Percentiles rank a stretch among this genome's conserved stretches.
Evolutionary conservation across 2,113 vertebrate species (phyloP).

Genomic region (Microcebus ravelobensis): DNA sequence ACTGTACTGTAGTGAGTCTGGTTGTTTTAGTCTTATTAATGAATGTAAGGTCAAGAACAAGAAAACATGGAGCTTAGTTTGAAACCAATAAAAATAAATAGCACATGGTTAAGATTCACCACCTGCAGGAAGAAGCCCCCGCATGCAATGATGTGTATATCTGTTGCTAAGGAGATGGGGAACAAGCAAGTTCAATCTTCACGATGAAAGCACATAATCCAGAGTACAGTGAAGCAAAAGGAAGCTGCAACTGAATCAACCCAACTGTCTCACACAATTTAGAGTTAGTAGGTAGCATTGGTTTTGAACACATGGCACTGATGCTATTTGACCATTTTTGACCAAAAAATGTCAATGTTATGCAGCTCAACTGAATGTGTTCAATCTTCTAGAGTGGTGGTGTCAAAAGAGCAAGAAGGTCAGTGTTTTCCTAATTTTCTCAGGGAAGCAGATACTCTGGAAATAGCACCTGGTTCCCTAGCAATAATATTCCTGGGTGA

Average conservation of each 20-base stretch:
- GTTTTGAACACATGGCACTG: background rate
- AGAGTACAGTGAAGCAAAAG: background rate
- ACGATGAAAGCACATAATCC: background rate
- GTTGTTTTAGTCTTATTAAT: background rate
- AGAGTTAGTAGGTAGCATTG: background rate
- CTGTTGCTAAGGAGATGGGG: background rate
- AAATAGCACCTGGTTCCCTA: background rate
- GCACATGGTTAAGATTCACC: background rate
- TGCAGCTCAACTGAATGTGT: background rate
- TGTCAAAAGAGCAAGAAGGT: background rate
- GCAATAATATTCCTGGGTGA: background rate
- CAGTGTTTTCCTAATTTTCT: background rate
- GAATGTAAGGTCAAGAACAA: background rate
- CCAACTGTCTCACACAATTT: background rate
- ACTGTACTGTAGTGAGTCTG: background rate
- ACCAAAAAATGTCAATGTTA: background rate
- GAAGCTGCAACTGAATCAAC: background rate
- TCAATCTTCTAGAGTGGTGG: background rate
- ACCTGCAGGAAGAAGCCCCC: background rate
- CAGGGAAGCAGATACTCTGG: background rate
- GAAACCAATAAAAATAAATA: conserved; percentile 23
- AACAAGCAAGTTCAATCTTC: background rate
- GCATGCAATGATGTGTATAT: background rate
- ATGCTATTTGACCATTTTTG: background rate
- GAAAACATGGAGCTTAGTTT: background rate